Evolutionary conservation across 2,888 invertebrate species (phyloP).

Genomic region (Disparrhopalites patrizii): DNA sequence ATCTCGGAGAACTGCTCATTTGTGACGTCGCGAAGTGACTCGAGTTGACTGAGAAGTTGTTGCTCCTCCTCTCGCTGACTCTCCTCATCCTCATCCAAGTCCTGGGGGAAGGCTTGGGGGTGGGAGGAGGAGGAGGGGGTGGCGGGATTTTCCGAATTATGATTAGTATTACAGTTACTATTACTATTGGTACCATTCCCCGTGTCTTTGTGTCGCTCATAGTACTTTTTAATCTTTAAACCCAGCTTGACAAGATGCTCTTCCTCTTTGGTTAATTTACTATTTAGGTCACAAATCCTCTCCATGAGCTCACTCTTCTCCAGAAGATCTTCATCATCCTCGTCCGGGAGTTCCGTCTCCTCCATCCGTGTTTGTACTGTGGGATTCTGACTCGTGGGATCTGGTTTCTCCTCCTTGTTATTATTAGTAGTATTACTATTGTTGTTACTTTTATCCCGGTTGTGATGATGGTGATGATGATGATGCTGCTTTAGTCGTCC

Average conservation of each 20-base stretch:
- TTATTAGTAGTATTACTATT: background rate
- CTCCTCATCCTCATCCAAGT: background rate
- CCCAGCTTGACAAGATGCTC: slow-evolving; percentile 66
- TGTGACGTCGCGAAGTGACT: slow-evolving; percentile 46
- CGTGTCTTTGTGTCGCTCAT: slow-evolving; percentile 31
- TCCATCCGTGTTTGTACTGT: slow-evolving; percentile 40
- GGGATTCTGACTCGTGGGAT: background rate
- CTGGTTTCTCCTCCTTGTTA: background rate
- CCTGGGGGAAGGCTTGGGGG: background rate
- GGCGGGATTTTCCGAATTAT: background rate
- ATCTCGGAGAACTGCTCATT: slow-evolving; percentile 48
- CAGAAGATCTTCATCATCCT: slow-evolving; percentile 58
- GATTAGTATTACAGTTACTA: too few species aligned
- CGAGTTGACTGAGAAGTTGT: slow-evolving; percentile 47
- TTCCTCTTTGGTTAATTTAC: slow-evolving; percentile 68
- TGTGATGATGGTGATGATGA: slow-evolving; percentile 18
- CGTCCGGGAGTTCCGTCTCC: slow-evolving; percentile 57
- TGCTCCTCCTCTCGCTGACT: slow-evolving; percentile 43
- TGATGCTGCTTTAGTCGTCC: slow-evolving; percentile 27
- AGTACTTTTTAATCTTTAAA: slow-evolving; percentile 61
- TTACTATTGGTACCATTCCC: background rate
- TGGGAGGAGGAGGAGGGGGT: background rate
- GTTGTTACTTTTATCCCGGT: slow-evolving; percentile 1
- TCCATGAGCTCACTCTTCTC: slow-evolving; percentile 70
- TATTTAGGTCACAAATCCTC: slow-evolving; percentile 68